Conservation (phyloP, 2,113 vertebrate species). For the Pogona vitticeps region DNA sequence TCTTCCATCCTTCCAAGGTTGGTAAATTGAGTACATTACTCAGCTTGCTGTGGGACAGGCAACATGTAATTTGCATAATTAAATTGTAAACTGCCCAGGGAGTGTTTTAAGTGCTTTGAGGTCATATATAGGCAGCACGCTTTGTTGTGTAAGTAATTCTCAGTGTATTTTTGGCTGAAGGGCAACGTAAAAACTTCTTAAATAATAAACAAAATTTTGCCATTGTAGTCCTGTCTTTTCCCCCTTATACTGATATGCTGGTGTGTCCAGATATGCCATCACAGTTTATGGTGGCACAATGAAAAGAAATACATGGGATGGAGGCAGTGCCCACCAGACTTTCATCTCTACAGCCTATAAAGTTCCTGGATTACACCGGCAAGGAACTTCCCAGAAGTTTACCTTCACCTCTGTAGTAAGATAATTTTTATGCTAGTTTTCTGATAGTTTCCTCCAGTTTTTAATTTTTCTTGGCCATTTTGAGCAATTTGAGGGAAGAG, state of each 20-base stretch:
- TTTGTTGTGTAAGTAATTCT: too few species aligned
- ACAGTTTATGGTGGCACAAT: neutral
- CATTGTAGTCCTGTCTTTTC: neutral
- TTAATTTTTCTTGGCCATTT: neutral
- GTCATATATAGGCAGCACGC: too few species aligned
- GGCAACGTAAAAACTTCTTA: neutral
- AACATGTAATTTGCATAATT: too few species aligned
- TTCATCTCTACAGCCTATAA: neutral
- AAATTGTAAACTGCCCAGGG: too few species aligned
- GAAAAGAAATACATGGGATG: neutral
- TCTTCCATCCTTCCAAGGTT: too few species aligned
- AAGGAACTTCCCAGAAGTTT: neutral
- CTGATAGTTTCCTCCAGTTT: neutral
- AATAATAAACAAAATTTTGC: neutral
- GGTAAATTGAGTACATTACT: too few species aligned
- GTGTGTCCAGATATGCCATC: neutral
- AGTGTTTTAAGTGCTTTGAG: too few species aligned
- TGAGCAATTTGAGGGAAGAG: neutral
- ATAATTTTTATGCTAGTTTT: neutral
- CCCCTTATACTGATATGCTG: neutral
- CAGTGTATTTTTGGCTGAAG: neutral
- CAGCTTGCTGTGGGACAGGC: too few species aligned
- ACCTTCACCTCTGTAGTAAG: neutral
- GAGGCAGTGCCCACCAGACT: neutral
- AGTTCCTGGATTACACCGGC: neutral